Conservation (phyloP, 2,113 vertebrate species). For the Myodes glareolus region DNA sequence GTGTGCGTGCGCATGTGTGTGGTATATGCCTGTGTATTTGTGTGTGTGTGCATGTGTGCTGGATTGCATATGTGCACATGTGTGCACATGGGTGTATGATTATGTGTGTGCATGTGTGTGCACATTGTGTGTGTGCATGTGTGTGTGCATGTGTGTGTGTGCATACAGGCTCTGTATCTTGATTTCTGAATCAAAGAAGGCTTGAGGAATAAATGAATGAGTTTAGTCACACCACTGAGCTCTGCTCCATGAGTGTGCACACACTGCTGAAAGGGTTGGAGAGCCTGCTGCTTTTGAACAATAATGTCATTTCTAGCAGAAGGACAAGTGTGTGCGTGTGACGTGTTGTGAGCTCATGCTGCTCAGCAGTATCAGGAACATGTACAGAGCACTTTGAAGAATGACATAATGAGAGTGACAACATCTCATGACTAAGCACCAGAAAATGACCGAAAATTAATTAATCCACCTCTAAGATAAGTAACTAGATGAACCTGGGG, state of each 20-base stretch:
- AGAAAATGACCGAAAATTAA: conserved; percentile 66
- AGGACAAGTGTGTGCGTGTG: neutral
- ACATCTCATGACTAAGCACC: conserved; percentile 68
- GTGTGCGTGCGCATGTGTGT: neutral
- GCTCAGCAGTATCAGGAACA: neutral
- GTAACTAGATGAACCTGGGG: conserved; percentile 47
- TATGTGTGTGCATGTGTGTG: neutral
- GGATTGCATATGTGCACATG: neutral
- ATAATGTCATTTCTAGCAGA: conserved; percentile 20
- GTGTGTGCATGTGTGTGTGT: neutral
- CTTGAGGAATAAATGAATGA: neutral
- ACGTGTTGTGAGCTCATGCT: neutral
- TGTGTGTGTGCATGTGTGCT: neutral
- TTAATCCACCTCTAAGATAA: conserved; percentile 70
- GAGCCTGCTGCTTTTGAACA: neutral
- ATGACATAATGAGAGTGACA: conserved; percentile 61
- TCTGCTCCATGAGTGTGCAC: conserved; percentile 10
- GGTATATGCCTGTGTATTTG: neutral
- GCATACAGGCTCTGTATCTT: neutral
- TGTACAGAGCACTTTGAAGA: neutral
- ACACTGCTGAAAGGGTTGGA: neutral
- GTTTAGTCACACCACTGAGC: neutral
- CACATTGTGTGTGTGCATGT: neutral
- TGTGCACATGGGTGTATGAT: neutral
- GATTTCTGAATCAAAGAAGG: neutral